phyloP scores from a whole-genome alignment of 2,888 invertebrate genomes.

The Fragum fragum region DNA sequence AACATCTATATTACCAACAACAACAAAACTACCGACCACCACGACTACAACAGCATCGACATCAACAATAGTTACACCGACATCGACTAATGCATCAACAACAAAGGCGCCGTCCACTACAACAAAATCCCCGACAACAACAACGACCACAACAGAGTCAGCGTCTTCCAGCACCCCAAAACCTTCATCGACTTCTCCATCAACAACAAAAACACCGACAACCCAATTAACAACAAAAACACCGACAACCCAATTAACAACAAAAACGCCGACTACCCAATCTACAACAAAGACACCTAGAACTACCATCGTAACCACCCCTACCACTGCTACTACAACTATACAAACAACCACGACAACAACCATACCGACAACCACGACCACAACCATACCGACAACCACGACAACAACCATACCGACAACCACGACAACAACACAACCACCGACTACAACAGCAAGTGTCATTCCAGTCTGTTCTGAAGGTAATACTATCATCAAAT shows the following conservation, averaged over 20 bases:
- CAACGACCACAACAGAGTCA: background rate
- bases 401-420: background rate
- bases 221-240: background rate
- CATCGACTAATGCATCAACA: background rate
- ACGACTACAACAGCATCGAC: background rate
- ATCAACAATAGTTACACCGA: background rate
- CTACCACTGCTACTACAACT: background rate
- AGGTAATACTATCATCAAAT: background rate
- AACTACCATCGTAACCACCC: background rate
- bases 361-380: background rate
- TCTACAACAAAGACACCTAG: background rate
- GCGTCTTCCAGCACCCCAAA: background rate
- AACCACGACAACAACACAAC: background rate
- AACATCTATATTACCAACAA: background rate
- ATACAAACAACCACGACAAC: background rate
- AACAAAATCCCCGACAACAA: background rate
- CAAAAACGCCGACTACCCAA: background rate
- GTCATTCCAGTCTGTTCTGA: constrained; percentile 8
- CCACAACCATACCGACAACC: background rate
- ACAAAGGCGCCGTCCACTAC: background rate
- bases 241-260: background rate
- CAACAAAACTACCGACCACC: background rate
- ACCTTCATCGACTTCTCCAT: background rate
- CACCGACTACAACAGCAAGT: background rate
- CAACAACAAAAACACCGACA: constrained; percentile 3